Percentiles rank a stretch among this genome's conserved stretches.
Conservation (phyloP, 2,113 vertebrate species). For the Trematomus loennbergii region DNA sequence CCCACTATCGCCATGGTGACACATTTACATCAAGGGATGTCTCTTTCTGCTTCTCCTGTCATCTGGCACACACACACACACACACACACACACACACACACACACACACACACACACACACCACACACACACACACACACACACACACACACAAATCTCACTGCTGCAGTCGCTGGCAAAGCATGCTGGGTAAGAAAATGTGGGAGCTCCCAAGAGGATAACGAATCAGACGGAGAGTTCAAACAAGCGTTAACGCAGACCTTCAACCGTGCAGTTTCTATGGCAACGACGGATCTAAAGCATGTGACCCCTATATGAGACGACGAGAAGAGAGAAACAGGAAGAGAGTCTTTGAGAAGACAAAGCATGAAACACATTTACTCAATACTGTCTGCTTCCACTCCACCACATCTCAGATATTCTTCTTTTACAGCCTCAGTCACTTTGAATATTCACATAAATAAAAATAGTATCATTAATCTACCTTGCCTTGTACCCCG, state of each 20-base stretch:
- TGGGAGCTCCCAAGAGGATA: slow-evolving; percentile 60
- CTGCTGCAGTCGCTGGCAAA: slow-evolving; percentile 62
- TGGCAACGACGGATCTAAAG: slow-evolving; percentile 76
- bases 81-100: slow-evolving; percentile 6
- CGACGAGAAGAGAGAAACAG: slow-evolving; percentile 22
- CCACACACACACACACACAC: neutral
- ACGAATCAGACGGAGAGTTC: slow-evolving; percentile 44
- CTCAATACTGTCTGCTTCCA: too few species aligned
- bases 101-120: neutral
- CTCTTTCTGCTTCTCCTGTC: slow-evolving; percentile 55
- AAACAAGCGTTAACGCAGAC: slow-evolving; percentile 35
- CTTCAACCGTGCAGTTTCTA: slow-evolving; percentile 82
- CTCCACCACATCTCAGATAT: too few species aligned
- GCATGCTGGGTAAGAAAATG: slow-evolving; percentile 66
- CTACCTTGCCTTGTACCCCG: too few species aligned
- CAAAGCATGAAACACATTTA: neutral
- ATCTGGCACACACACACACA: slow-evolving; percentile 27
- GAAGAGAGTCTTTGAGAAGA: neutral
- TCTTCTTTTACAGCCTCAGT: too few species aligned
- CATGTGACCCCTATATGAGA: slow-evolving; percentile 44
- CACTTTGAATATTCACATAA: too few species aligned
- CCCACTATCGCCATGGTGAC: slow-evolving; percentile 25
- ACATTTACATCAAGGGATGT: slow-evolving; percentile 46
- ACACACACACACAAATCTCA: neutral
- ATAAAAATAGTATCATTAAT: too few species aligned